Evolutionary conservation across 2,888 invertebrate species (phyloP).

Genomic region (Pardosa pseudoannulata): DNA sequence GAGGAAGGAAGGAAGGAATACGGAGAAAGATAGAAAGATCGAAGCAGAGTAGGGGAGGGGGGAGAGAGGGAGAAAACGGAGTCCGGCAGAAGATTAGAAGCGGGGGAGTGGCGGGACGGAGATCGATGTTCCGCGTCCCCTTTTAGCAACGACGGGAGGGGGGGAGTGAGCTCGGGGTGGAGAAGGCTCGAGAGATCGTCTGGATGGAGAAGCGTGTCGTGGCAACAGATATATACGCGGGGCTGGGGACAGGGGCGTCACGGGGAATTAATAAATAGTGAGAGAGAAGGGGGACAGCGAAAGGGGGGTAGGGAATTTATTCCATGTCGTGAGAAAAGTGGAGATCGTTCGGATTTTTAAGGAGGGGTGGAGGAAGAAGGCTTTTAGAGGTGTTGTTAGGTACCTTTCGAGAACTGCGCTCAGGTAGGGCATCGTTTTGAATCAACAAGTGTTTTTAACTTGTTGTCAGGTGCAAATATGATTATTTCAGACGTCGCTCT

Average conservation of each 20-base stretch:
- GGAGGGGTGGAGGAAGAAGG: not conserved
- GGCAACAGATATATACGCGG: conserved; percentile 65
- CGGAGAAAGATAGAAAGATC: conserved; percentile 14
- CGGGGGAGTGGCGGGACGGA: conserved; percentile 10
- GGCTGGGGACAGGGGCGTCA: conserved; percentile 45
- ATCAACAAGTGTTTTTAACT: conserved; percentile 19
- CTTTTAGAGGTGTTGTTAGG: not conserved
- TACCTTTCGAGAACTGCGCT: not conserved
- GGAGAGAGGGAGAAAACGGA: not conserved
- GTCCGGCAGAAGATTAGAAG: conserved; percentile 36
- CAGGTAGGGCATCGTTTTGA: not conserved
- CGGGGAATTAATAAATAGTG: conserved; percentile 69
- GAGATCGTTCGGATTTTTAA: conserved; percentile 2
- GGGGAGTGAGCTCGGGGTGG: not conserved
- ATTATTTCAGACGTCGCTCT: too few relatives aligned
- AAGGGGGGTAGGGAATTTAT: conserved; percentile 44
- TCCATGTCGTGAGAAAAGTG: conserved; percentile 42
- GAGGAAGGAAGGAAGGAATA: conserved; percentile 13
- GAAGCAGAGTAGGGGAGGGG: conserved; percentile 36
- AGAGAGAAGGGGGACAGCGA: not conserved
- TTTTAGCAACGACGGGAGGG: conserved; percentile 26
- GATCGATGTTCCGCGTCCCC: conserved; percentile 57
- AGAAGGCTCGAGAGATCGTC: conserved; percentile 38
- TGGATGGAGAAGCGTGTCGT: conserved; percentile 62
- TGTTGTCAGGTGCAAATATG: not conserved